These are phyloP conservation scores for Sebastes baramenuke DNA, from an alignment of 2,797 vertebrate genomes.

Conservation along the genomic window DNA sequence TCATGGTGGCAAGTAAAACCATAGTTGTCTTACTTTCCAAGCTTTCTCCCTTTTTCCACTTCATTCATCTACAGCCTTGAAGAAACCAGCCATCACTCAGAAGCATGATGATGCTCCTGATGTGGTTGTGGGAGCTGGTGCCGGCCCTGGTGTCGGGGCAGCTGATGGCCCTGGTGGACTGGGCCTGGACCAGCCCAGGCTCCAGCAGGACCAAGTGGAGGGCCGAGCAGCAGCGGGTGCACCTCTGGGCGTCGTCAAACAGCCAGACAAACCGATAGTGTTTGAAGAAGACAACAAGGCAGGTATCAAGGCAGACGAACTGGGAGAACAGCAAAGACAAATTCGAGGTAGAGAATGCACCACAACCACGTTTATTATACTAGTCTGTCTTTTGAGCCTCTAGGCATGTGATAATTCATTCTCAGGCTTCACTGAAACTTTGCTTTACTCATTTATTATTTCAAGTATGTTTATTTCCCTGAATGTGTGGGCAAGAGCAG, in stretches of 20 bases:
- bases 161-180: slow-evolving; percentile 66
- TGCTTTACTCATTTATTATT: not conserved
- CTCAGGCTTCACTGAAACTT: not conserved
- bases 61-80: slow-evolving; percentile 69
- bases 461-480: not conserved
- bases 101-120: slow-evolving; percentile 67
- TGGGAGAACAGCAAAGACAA: slow-evolving; percentile 81
- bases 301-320: slow-evolving; percentile 80
- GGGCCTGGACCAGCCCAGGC: slow-evolving; percentile 73
- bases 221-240: slow-evolving; percentile 40
- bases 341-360: slow-evolving; percentile 66
- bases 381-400: not conserved
- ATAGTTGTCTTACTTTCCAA: not conserved
- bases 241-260: slow-evolving; percentile 48
- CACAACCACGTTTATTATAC: not conserved
- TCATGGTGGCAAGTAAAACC: not conserved
- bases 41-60: not conserved
- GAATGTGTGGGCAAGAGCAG: not conserved
- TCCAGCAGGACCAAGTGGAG: slow-evolving; percentile 72
- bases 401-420: not conserved
- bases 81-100: slow-evolving; percentile 83
- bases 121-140: slow-evolving; percentile 59
- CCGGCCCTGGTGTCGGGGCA: slow-evolving; percentile 55
- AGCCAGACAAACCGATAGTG: slow-evolving; percentile 73
- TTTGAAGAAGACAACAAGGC: slow-evolving; percentile 83